These are phyloP conservation scores for Pseudomyrmex gracilis DNA, from an alignment of 1,140 invertebrate genomes.

Conservation along the genomic window DNA sequence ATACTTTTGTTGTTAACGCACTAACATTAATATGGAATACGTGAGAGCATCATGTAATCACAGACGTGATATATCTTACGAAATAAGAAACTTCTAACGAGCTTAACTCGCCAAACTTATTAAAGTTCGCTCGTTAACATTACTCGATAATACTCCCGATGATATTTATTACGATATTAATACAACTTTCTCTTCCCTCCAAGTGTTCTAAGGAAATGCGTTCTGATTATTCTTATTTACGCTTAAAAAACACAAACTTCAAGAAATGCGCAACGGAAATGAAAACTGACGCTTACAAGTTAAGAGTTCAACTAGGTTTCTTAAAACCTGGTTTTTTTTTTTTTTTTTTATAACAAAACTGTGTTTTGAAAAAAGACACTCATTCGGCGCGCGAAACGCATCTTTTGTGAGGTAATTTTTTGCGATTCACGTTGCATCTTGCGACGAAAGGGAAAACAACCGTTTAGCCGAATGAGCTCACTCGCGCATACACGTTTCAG, in stretches of 20 bases:
- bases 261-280: no score
- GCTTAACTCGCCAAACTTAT: neutral
- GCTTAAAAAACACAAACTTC: no score
- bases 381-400: neutral
- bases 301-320: no score
- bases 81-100: slow-evolving; percentile 34
- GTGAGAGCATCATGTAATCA: slow-evolving; percentile 12
- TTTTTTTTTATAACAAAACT: no score
- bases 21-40: no score
- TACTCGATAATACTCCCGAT: slow-evolving; percentile 28
- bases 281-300: no score
- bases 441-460: neutral
- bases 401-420: neutral
- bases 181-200: neutral
- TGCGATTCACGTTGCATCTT: neutral
- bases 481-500: neutral
- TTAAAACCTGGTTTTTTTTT: no score
- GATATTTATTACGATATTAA: slow-evolving; percentile 10
- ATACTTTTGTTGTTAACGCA: no score
- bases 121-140: slow-evolving; percentile 36
- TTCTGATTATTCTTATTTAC: neutral
- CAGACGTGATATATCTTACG: slow-evolving; percentile 20
- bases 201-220: neutral
- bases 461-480: neutral
- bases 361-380: neutral